Evolutionary conservation across 2,888 invertebrate genomes (phyloP).

Genomic region (Artemia sinica): DNA sequence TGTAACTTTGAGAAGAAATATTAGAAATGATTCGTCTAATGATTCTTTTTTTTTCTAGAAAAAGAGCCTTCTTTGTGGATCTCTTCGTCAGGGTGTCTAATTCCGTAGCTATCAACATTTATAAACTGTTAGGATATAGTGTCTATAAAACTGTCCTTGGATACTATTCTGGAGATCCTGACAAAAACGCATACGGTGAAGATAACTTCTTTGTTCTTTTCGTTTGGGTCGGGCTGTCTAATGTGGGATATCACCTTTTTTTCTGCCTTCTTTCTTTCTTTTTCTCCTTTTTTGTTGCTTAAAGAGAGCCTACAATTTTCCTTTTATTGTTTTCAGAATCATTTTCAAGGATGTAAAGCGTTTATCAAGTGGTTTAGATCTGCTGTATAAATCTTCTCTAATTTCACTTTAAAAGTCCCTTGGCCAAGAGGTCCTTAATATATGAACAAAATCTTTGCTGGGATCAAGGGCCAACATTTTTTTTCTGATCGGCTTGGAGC

Average conservation of each 20-base stretch:
- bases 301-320: no score
- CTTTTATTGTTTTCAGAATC: no score
- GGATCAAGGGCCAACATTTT: no score
- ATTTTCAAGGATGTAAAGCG: no score
- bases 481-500: no score
- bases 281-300: no score
- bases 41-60: conserved; percentile 45
- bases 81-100: conserved; percentile 95
- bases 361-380: conserved; percentile 23
- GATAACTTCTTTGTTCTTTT: background rate
- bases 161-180: conserved; percentile 93
- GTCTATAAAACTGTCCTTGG: conserved; percentile 89
- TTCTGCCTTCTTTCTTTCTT: no score
- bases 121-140: conserved; percentile 82
- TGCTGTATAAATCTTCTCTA: background rate
- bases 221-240: background rate
- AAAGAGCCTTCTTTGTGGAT: conserved; percentile 91
- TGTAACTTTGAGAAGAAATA: no score
- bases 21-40: no score
- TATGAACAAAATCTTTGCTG: no score
- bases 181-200: conserved; percentile 95
- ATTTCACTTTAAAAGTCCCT: no score
- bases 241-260: conserved; percentile 18
- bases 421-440: no score
- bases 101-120: conserved; percentile 92